phyloP scores from a whole-genome alignment of 2,888 invertebrate species.

The Amblyjoppa proteus region DNA sequence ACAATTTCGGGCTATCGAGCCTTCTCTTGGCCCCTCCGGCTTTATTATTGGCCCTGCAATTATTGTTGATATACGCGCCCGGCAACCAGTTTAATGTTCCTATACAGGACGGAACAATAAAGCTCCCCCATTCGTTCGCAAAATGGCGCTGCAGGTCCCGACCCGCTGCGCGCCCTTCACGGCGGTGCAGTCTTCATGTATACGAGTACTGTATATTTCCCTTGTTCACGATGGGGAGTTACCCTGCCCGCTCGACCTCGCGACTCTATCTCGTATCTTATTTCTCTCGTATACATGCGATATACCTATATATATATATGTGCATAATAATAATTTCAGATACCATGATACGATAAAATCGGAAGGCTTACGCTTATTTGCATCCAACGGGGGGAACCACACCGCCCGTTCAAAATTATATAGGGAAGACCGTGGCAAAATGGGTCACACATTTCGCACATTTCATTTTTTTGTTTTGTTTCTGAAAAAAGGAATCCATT shows the following conservation, averaged over 20 bases:
- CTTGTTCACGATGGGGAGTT: not conserved
- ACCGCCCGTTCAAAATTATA: not conserved
- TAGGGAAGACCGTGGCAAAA: not conserved
- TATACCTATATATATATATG: not conserved
- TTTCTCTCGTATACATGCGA: not conserved
- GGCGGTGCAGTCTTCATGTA: not conserved
- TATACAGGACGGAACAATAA: conserved; percentile 80
- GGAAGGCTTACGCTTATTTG: not conserved
- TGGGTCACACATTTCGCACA: too few species aligned
- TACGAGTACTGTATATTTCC: not conserved
- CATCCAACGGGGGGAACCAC: not conserved
- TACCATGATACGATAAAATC: conserved; percentile 6
- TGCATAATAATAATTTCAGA: not conserved
- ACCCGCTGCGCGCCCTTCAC: not conserved
- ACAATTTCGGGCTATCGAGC: conserved; percentile 85
- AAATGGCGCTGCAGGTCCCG: conserved; percentile 76
- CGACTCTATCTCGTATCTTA: not conserved
- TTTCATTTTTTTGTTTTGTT: too few species aligned
- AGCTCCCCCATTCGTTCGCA: conserved; percentile 72
- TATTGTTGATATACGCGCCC: conserved; percentile 84
- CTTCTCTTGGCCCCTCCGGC: conserved; percentile 80
- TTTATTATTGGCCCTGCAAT: conserved; percentile 85
- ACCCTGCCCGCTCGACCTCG: conserved; percentile 4
- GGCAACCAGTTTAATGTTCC: conserved; percentile 78
- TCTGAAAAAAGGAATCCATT: too few species aligned